Evolutionary conservation across 2,113 vertebrate species (phyloP).

Genomic region (Albula glossodonta): DNA sequence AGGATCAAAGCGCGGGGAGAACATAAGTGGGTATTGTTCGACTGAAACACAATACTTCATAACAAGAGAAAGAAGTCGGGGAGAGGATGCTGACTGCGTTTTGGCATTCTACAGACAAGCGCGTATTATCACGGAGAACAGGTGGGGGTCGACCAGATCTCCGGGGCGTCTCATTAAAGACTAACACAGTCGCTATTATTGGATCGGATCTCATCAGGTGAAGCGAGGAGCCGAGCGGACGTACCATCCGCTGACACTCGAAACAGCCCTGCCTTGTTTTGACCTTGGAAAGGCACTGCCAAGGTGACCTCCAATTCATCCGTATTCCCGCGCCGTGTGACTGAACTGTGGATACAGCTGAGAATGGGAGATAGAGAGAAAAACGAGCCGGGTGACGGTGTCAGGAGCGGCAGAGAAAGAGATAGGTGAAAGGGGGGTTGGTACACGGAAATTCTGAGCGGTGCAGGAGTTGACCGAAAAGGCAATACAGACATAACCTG

Average conservation of each 20-base stretch:
- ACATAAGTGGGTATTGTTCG: constrained; percentile 51
- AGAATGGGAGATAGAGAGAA: constrained; percentile 28
- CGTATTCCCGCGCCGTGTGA: constrained; percentile 18
- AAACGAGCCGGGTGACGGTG: neutral
- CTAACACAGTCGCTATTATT: constrained; percentile 54
- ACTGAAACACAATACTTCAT: constrained; percentile 56
- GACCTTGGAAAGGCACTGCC: constrained; percentile 56
- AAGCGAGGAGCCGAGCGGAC: constrained; percentile 53
- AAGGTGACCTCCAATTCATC: constrained; percentile 67
- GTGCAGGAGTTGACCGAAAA: constrained; percentile 11
- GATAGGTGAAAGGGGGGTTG: constrained; percentile 41
- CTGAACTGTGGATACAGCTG: constrained; percentile 23
- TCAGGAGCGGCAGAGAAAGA: constrained; percentile 25
- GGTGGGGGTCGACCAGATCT: constrained; percentile 50
- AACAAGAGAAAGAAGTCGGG: constrained; percentile 45
- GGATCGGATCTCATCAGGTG: constrained; percentile 68
- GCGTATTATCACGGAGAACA: constrained; percentile 48
- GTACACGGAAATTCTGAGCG: constrained; percentile 19
- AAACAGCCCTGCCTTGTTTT: constrained; percentile 45
- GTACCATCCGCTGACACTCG: constrained; percentile 57
- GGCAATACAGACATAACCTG: constrained; percentile 16
- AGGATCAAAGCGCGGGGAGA: constrained; percentile 57
- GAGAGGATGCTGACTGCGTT: constrained; percentile 49
- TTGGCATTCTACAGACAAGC: constrained; percentile 48
- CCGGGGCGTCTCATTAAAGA: constrained; percentile 53